Evolutionary conservation across 1,140 invertebrate genomes (phyloP).

Genomic region (Scaptomyza hsui): DNA sequence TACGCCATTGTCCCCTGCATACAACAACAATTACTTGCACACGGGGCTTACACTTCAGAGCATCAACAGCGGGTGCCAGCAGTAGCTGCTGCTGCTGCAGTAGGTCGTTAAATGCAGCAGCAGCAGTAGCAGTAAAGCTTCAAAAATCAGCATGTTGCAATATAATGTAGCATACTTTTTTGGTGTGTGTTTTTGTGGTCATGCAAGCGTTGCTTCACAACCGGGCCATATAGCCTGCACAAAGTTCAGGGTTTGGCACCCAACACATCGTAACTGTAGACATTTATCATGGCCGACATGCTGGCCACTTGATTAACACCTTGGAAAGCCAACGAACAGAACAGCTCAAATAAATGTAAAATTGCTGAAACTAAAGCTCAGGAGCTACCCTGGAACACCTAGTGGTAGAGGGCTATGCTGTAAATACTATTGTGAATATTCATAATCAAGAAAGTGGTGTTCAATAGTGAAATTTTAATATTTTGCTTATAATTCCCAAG

Average conservation of each 20-base stretch:
- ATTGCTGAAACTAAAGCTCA: conserved; percentile 40
- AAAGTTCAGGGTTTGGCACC: not conserved
- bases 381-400: not conserved
- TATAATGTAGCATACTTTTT: conserved; percentile 60
- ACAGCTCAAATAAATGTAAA: conserved; percentile 57
- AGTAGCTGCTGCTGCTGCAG: not conserved
- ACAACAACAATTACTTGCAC: conserved; percentile 73
- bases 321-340: conserved; percentile 35
- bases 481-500: too few relatives aligned
- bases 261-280: conserved; percentile 14
- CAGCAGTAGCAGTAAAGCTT: conserved; percentile 26
- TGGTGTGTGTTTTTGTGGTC: conserved; percentile 4
- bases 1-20: conserved; percentile 60
- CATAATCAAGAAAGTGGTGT: too few relatives aligned
- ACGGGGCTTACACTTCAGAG: conserved; percentile 22
- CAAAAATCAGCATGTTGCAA: conserved; percentile 48
- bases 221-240: not conserved
- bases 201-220: conserved; percentile 22
- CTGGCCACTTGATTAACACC: conserved; percentile 74
- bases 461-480: too few relatives aligned
- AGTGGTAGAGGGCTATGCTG: not conserved
- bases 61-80: conserved; percentile 2
- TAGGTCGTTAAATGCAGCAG: conserved; percentile 26
- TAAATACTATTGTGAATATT: not conserved
- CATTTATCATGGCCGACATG: conserved; percentile 70